Percentiles rank a stretch among this genome's conserved stretches.
Evolutionary conservation across 2,888 invertebrate genomes (phyloP).

Genomic region (Nesidiocoris tenuis): DNA sequence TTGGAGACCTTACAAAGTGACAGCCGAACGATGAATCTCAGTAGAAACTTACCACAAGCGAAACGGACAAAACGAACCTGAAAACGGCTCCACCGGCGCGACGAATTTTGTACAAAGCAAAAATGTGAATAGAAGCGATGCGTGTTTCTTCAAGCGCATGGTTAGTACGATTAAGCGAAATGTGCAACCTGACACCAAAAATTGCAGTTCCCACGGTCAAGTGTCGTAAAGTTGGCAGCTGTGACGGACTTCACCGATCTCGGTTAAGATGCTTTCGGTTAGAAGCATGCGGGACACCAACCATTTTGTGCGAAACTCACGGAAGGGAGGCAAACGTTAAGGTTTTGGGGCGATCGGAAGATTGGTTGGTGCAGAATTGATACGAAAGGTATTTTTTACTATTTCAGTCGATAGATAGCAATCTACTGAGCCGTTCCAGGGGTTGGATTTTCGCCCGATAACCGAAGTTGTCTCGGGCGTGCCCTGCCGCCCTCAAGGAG

Average conservation of each 20-base stretch:
- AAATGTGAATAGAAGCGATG: background rate
- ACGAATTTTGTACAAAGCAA: too few relatives aligned
- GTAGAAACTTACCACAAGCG: background rate
- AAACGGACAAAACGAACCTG: too few relatives aligned
- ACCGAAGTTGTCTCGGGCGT: too few relatives aligned
- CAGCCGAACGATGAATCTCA: background rate
- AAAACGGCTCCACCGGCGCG: too few relatives aligned
- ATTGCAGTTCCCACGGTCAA: background rate
- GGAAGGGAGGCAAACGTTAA: background rate
- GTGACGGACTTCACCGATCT: background rate
- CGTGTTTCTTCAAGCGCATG: background rate
- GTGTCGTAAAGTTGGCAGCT: background rate
- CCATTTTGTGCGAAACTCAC: background rate
- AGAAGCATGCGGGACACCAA: background rate
- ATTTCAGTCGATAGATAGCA: too few relatives aligned
- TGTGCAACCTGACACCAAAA: background rate
- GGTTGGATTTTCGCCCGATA: too few relatives aligned
- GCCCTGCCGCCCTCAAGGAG: too few relatives aligned
- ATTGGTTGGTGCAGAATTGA: too few relatives aligned
- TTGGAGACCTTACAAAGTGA: too few relatives aligned
- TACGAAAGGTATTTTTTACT: too few relatives aligned
- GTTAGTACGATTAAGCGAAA: background rate
- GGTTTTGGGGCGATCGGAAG: too few relatives aligned
- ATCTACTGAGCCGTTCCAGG: too few relatives aligned
- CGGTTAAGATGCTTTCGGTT: background rate